A percentile compares a stretch with the other conserved stretches of the same genome.
These are phyloP conservation scores for Eudemis profundana DNA, from an alignment of 2,888 invertebrate species.

Conservation along the genomic window DNA sequence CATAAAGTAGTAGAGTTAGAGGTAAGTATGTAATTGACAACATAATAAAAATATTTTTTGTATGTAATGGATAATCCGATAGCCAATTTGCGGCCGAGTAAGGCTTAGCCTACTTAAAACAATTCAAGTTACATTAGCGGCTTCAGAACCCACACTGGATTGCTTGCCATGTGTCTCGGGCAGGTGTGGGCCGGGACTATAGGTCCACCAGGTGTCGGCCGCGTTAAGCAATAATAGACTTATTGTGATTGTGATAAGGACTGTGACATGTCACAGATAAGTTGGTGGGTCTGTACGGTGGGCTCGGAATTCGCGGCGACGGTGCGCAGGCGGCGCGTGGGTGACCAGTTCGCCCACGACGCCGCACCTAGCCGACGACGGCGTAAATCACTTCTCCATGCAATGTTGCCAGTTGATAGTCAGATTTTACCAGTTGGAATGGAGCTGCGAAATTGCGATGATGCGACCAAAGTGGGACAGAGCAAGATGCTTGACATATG, in stretches of 20 bases:
- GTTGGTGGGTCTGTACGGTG: constrained; percentile 51
- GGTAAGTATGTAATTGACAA: neutral
- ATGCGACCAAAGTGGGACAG: constrained; percentile 16
- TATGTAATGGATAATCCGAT: neutral
- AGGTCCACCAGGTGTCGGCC: neutral
- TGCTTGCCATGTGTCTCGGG: constrained; percentile 39
- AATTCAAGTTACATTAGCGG: constrained; percentile 38
- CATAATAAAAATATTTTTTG: neutral
- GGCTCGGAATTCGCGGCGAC: constrained; percentile 77
- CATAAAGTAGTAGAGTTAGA: neutral
- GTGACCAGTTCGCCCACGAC: constrained; percentile 76
- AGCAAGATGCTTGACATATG: neutral
- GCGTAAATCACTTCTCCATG: constrained; percentile 65
- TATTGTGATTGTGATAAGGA: neutral
- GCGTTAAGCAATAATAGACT: constrained; percentile 7
- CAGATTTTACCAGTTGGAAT: constrained; percentile 38
- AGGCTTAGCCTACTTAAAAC: constrained; percentile 36
- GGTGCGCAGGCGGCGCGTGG: constrained; percentile 62
- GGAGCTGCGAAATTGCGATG: constrained; percentile 32
- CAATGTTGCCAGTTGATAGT: constrained; percentile 53
- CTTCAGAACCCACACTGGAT: constrained; percentile 37
- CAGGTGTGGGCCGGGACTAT: constrained; percentile 40
- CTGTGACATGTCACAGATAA: constrained; percentile 2
- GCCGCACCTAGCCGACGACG: constrained; percentile 77
- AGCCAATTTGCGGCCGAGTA: constrained; percentile 8